Evolutionary conservation across 2,888 invertebrate species (phyloP).

Genomic region (Corythucha ciliata): DNA sequence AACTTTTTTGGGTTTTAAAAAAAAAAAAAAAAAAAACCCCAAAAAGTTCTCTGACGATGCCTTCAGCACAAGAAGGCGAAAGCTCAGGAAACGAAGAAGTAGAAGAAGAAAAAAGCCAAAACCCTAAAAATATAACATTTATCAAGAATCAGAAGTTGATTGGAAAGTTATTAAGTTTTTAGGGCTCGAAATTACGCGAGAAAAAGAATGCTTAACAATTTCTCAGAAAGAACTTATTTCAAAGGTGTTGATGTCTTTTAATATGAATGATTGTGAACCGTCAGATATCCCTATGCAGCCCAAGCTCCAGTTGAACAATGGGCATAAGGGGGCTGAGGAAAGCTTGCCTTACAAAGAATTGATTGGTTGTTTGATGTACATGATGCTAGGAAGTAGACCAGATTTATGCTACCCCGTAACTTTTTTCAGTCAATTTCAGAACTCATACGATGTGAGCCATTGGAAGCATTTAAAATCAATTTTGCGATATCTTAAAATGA

Average conservation of each 20-base stretch:
- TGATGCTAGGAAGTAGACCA: constrained; percentile 15
- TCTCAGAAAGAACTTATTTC: constrained; percentile 12
- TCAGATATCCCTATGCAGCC: constrained; percentile 16
- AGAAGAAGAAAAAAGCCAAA: too few relatives aligned
- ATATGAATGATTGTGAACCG: constrained; percentile 12
- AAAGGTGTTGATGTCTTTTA: constrained; percentile 16
- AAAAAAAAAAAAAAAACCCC: too few relatives aligned
- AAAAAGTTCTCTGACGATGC: too few relatives aligned
- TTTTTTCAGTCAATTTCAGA: constrained; percentile 16
- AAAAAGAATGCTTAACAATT: constrained; percentile 11
- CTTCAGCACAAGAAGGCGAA: too few relatives aligned
- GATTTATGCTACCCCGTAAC: constrained; percentile 19
- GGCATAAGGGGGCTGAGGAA: background rate
- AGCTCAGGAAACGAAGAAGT: too few relatives aligned
- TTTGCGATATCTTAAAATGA: constrained; percentile 12
- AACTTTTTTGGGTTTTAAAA: too few relatives aligned
- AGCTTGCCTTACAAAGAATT: constrained; percentile 10
- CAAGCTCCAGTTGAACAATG: constrained; percentile 12
- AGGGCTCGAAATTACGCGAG: constrained; percentile 13
- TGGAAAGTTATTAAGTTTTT: too few relatives aligned
- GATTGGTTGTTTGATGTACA: constrained; percentile 17
- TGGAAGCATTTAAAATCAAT: constrained; percentile 16
- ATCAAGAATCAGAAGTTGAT: too few relatives aligned
- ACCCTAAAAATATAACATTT: too few relatives aligned
- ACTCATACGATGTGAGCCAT: background rate